Evolutionary conservation across 2,888 invertebrate genomes (phyloP).

Genomic region (Stenurella melanura): DNA sequence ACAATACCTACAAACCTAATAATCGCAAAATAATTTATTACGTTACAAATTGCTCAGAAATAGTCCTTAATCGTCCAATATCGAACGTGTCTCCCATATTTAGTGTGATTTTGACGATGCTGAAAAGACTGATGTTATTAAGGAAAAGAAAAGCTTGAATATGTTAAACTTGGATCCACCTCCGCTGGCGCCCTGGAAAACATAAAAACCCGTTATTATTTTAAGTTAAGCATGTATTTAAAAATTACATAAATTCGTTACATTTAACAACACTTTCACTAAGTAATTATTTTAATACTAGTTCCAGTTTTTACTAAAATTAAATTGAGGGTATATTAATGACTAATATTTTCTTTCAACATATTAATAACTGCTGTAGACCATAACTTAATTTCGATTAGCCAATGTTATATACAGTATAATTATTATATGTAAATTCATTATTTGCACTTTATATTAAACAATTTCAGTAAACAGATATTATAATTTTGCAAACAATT

Average conservation of each 20-base stretch:
- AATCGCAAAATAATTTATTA: too few relatives aligned
- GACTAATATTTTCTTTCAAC: neutral
- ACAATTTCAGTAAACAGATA: neutral
- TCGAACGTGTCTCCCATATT: neutral
- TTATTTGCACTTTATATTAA: neutral
- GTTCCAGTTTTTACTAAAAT: neutral
- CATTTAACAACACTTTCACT: neutral
- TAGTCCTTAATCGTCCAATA: too few relatives aligned
- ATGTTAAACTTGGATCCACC: constrained; percentile 60
- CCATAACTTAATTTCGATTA: neutral
- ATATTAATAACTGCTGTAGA: neutral
- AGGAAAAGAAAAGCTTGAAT: constrained; percentile 68
- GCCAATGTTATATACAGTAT: neutral
- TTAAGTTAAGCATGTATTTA: neutral
- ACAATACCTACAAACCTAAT: too few relatives aligned
- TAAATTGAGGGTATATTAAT: neutral
- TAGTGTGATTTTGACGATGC: constrained; percentile 59
- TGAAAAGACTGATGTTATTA: constrained; percentile 67
- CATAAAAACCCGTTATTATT: neutral
- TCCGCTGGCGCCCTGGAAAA: constrained; percentile 35
- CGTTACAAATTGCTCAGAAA: too few relatives aligned
- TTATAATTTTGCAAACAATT: neutral
- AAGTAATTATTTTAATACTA: neutral
- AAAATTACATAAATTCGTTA: neutral
- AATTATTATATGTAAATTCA: neutral